Percentiles rank a stretch among this genome's conserved stretches.
phyloP scores from a whole-genome alignment of 2,113 vertebrate genomes.

The Egretta garzetta region DNA sequence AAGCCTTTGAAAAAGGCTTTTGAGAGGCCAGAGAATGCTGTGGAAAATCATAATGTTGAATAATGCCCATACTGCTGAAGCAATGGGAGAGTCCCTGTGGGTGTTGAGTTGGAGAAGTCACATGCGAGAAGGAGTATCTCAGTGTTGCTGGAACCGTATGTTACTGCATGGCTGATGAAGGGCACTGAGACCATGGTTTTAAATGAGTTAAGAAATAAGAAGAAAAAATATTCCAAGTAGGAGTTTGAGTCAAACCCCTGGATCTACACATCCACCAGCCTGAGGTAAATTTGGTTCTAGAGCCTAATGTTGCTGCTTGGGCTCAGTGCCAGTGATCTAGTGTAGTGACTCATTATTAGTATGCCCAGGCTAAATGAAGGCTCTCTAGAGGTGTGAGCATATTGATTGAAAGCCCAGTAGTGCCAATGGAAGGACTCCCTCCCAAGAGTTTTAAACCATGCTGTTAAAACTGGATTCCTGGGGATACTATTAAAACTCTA shows the following conservation, averaged over 20 bases:
- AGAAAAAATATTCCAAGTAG: background rate
- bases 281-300: background rate
- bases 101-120: background rate
- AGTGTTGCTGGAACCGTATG: fast-evolving
- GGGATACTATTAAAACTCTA: background rate
- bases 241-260: background rate
- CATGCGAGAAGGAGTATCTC: background rate
- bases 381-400: background rate
- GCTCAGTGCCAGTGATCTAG: background rate
- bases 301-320: background rate
- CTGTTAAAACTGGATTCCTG: background rate
- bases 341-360: background rate
- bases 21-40: background rate
- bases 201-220: background rate
- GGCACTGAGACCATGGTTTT: background rate
- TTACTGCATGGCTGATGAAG: background rate
- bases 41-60: background rate
- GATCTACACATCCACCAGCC: background rate
- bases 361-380: background rate
- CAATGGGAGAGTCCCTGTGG: background rate
- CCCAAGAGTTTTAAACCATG: background rate
- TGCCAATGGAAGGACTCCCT: background rate
- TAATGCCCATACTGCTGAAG: background rate
- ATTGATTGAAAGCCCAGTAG: background rate
- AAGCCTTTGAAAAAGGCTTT: background rate